These are phyloP conservation scores for Crax fasciolata DNA, from an alignment of 2,797 vertebrate genomes.

Conservation along the genomic window DNA sequence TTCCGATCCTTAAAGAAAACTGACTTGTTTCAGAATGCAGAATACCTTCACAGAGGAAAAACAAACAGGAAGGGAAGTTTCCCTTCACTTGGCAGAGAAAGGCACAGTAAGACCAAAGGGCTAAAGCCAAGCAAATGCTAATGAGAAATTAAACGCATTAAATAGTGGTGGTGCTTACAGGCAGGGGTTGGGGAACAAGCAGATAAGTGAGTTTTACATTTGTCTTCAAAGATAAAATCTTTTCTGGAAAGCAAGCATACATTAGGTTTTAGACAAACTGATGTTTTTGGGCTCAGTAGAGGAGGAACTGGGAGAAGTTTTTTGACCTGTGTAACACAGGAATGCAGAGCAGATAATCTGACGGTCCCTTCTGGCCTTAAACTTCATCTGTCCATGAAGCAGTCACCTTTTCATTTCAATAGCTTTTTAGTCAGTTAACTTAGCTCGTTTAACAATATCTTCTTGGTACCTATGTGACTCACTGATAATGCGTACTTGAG, in stretches of 20 bases:
- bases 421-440: slow-evolving; percentile 54
- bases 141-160: background rate
- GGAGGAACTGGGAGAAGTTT: background rate
- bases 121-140: background rate
- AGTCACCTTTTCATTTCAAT: slow-evolving; percentile 76
- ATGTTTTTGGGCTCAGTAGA: background rate
- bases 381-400: background rate
- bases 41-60: background rate
- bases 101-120: background rate
- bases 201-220: background rate
- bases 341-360: slow-evolving; percentile 23
- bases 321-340: background rate
- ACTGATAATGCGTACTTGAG: slow-evolving; percentile 55
- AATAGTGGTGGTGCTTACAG: background rate
- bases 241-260: background rate
- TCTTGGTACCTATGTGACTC: slow-evolving; percentile 15
- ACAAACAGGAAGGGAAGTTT: background rate
- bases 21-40: background rate
- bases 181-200: background rate
- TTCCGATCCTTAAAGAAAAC: background rate
- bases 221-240: background rate
- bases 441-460: slow-evolving; percentile 74
- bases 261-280: background rate
- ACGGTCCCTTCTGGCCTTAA: background rate
- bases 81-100: background rate